Percentiles rank a stretch among this genome's conserved stretches.
phyloP scores from a whole-genome alignment of 2,797 vertebrate genomes.

The Catostomus latipinnis region DNA sequence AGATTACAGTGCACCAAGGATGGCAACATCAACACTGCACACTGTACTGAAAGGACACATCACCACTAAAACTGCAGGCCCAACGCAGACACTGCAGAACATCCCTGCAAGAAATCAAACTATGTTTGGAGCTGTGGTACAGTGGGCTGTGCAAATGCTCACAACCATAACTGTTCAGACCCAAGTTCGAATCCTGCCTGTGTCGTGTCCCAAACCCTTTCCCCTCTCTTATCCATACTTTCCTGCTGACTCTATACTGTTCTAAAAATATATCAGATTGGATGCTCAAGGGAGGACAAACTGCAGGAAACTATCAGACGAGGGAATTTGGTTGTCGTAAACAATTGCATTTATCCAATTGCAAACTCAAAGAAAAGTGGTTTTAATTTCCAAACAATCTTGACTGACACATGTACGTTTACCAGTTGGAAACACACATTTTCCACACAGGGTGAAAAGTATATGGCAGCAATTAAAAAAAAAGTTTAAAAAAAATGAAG shows the following conservation, averaged over 20 bases:
- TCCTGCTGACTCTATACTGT: no score
- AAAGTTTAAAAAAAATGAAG: no score
- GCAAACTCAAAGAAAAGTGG: background rate
- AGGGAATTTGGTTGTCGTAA: background rate
- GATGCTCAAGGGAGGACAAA: constrained; percentile 14
- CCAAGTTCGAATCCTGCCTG: no score
- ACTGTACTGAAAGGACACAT: constrained; percentile 29
- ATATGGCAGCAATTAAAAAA: constrained; percentile 7
- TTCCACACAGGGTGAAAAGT: constrained; percentile 1
- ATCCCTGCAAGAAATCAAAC: constrained; percentile 22
- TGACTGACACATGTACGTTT: background rate
- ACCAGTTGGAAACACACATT: background rate
- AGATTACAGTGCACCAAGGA: constrained; percentile 42
- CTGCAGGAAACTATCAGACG: constrained; percentile 33
- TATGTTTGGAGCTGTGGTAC: background rate
- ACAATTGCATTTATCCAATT: constrained; percentile 8
- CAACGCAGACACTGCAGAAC: constrained; percentile 20
- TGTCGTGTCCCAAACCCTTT: no score
- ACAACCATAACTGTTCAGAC: no score
- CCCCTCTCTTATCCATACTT: no score
- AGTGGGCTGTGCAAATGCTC: no score
- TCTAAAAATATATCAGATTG: no score
- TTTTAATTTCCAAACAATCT: background rate
- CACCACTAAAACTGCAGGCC: constrained; percentile 31
- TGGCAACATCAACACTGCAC: constrained; percentile 28